phyloP scores from a whole-genome alignment of 2,888 invertebrate genomes.

The Dasysyrphus tricinctus region DNA sequence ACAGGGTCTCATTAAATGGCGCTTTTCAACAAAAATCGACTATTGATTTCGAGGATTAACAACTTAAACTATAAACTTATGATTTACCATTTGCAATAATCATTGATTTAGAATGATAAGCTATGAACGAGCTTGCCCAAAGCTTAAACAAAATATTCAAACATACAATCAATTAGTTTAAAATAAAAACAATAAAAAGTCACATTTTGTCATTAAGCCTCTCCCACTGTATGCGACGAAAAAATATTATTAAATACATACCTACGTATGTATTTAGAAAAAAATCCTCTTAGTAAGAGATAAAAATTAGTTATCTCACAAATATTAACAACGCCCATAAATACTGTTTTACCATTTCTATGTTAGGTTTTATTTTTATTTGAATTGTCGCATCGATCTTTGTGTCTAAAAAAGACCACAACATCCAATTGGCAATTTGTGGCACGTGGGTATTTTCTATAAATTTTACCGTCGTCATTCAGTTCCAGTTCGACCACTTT shows the following conservation, averaged over 20 bases:
- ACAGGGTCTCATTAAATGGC: too few species aligned
- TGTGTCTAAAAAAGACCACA: slow-evolving; percentile 2
- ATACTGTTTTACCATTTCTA: slow-evolving; percentile 25
- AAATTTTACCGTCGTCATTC: slow-evolving; percentile 37
- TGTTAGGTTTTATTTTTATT: background rate
- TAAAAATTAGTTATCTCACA: slow-evolving; percentile 56
- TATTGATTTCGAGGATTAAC: too few species aligned
- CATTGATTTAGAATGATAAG: too few species aligned
- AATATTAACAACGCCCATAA: slow-evolving; percentile 41
- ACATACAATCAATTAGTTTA: too few species aligned
- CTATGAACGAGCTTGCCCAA: too few species aligned
- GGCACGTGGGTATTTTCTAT: slow-evolving; percentile 55
- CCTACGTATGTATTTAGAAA: background rate
- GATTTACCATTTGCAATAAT: too few species aligned
- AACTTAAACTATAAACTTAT: too few species aligned
- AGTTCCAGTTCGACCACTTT: slow-evolving; percentile 71
- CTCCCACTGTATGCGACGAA: background rate
- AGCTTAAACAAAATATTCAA: too few species aligned
- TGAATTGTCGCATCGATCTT: slow-evolving; percentile 44
- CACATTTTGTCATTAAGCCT: background rate
- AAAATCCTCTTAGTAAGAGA: slow-evolving; percentile 33
- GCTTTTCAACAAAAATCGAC: too few species aligned
- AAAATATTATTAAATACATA: too few species aligned
- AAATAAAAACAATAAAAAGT: too few species aligned
- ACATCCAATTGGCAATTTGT: slow-evolving; percentile 22